Evolutionary conservation across 2,797 vertebrate genomes (phyloP), one percentile per base, ranked within the genome.

Genomic region (Pseudocheirus occidentalis): DNA sequence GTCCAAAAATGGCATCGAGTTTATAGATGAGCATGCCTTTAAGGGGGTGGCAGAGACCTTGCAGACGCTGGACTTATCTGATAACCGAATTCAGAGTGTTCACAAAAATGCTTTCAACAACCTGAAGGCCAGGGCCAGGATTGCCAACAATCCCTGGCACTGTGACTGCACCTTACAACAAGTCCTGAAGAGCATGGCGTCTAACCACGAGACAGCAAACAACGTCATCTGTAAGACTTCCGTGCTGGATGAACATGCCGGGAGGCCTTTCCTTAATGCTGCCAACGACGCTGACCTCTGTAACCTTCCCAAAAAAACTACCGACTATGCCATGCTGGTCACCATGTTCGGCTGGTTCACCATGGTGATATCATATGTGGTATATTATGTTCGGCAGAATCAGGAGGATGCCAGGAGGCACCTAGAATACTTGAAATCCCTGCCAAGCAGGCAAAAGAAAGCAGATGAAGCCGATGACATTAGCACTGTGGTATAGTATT

Each of bases 311-410:
- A 99, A 99, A 99, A 99, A 99, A 98, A 99, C 99, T 97, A 99
- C 99, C 27, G 99, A 99, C 98, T 99, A 99, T 0, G 99, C 99
- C 96, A 99, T 99, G 99, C 98, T 99, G 97, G 99, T 99, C 98
- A 99, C 99, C 98, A 99, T 99, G 99, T 99, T 99, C 93, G 99
- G 99, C 98, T 99, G 99, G 99, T 99, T 99, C 97, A 99, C 99
- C 98, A 99, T 99, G 99, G 99, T 99, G 98, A 99, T 99, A 98
- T 99, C 99, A 0, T 99, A 99, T 0, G 99, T 99, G 95, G 99
- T 99, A 52, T 99, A 99, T 97, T 99, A 99, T 0, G 99, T 99
- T 90, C 99, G 99, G 97, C 99, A 99, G 98, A 99, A 99, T 98
- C 99, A 99, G 98, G 99, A 99, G 98, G 99, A 99, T 34, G 99